Conservation (phyloP, 2,113 vertebrate genomes). For the Entosphenus tridentatus region DNA sequence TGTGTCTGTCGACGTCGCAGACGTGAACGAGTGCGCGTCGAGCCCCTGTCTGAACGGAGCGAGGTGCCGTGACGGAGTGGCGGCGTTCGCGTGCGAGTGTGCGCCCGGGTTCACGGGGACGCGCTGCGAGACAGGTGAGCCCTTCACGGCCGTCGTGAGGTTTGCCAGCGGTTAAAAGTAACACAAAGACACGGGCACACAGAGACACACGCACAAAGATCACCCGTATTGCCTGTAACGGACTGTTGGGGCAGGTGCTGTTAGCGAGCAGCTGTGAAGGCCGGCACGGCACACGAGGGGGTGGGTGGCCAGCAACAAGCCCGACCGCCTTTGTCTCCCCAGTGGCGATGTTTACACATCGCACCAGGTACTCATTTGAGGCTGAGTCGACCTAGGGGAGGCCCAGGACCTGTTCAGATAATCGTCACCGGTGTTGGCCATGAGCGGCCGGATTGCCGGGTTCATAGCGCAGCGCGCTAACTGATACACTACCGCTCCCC, state of each 20-base stretch:
- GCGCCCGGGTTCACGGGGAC: constrained; percentile 45
- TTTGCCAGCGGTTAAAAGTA: constrained; percentile 5
- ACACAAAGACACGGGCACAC: constrained; percentile 60
- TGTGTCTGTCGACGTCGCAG: constrained; percentile 11
- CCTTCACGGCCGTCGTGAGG: too few relatives aligned
- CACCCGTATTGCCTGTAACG: constrained; percentile 46
- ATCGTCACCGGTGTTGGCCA: too few relatives aligned
- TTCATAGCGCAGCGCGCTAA: too few relatives aligned
- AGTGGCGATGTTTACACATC: too few relatives aligned
- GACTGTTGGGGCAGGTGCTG: constrained; percentile 45
- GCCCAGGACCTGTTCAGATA: too few relatives aligned
- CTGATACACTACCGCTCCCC: too few relatives aligned
- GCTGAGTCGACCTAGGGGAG: too few relatives aligned
- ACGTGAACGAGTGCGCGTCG: constrained; percentile 66
- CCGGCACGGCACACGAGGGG: background rate
- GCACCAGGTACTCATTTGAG: too few relatives aligned
- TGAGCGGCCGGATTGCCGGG: too few relatives aligned
- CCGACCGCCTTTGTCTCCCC: background rate
- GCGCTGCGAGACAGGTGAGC: constrained; percentile 32
- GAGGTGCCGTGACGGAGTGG: constrained; percentile 46
- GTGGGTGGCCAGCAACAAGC: background rate
- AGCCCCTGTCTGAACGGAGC: constrained; percentile 60
- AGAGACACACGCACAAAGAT: constrained; percentile 64
- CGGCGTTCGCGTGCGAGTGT: constrained; percentile 50
- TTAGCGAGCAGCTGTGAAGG: background rate